A percentile compares a stretch with the other conserved stretches of the same genome.
Evolutionary conservation across 1,140 invertebrate genomes (phyloP).

Genomic region (Aphis gossypii): DNA sequence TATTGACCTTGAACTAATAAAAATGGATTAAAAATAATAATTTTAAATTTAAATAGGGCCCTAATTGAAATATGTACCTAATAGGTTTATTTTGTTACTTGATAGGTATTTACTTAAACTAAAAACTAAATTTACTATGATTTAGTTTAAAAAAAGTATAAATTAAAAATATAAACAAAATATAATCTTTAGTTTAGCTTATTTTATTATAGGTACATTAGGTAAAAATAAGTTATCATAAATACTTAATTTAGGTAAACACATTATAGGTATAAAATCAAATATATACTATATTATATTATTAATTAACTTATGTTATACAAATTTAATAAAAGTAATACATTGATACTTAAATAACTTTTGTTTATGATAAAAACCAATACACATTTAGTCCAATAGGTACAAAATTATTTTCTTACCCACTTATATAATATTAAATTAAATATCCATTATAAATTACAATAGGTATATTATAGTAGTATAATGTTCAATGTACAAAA

Average conservation of each 20-base stretch:
- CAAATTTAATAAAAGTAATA: neutral
- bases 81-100: neutral
- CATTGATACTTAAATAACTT: neutral
- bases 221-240: neutral
- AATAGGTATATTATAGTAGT: neutral
- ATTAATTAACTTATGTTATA: neutral
- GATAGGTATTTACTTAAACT: neutral
- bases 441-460: neutral
- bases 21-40: neutral
- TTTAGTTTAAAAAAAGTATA: neutral
- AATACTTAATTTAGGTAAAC: neutral
- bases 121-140: neutral
- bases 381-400: neutral
- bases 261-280: too few relatives aligned
- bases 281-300: neutral
- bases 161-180: neutral
- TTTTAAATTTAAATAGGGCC: neutral
- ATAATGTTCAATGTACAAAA: neutral
- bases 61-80: neutral
- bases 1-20: conserved; percentile 41
- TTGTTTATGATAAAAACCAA: neutral
- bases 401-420: neutral
- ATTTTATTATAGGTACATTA: neutral
- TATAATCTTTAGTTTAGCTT: neutral
- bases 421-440: neutral